Percentiles rank a stretch among this genome's conserved stretches.
Conservation (phyloP, 2,888 invertebrate species). For the Eledona agricola region DNA sequence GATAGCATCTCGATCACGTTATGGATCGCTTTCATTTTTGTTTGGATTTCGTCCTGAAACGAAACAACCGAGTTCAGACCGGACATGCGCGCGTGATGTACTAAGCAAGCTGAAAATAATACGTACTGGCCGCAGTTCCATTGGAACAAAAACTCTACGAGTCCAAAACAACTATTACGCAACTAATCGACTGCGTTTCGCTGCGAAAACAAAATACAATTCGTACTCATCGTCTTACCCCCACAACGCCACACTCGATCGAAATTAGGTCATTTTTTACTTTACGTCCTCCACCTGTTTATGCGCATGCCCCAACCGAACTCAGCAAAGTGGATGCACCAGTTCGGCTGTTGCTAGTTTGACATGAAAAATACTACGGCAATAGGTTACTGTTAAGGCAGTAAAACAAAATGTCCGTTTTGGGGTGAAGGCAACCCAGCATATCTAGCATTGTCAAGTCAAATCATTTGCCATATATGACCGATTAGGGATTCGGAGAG, state of each 20-base stretch:
- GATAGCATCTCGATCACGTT: slow-evolving; percentile 90
- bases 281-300: no score
- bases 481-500: no score
- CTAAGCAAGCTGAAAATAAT: slow-evolving; percentile 42
- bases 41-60: slow-evolving; percentile 77
- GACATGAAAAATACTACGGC: no score
- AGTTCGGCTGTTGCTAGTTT: no score
- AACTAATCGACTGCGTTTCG: slow-evolving; percentile 40
- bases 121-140: slow-evolving; percentile 50
- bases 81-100: slow-evolving; percentile 3
- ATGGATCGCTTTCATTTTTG: slow-evolving; percentile 82
- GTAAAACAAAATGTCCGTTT: no score
- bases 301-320: no score
- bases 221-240: slow-evolving; percentile 3
- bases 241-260: not conserved
- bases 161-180: slow-evolving; percentile 31
- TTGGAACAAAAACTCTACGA: slow-evolving; percentile 43
- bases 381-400: no score
- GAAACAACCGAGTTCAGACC: slow-evolving; percentile 34
- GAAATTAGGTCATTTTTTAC: slow-evolving; percentile 30
- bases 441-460: no score
- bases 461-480: no score
- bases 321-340: no score
- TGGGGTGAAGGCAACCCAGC: no score
- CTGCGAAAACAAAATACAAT: slow-evolving; percentile 54